A percentile compares a stretch with the other conserved stretches of the same genome.
Evolutionary conservation across 2,797 vertebrate genomes (phyloP).

Genomic region (Rhyacichthys aspro): DNA sequence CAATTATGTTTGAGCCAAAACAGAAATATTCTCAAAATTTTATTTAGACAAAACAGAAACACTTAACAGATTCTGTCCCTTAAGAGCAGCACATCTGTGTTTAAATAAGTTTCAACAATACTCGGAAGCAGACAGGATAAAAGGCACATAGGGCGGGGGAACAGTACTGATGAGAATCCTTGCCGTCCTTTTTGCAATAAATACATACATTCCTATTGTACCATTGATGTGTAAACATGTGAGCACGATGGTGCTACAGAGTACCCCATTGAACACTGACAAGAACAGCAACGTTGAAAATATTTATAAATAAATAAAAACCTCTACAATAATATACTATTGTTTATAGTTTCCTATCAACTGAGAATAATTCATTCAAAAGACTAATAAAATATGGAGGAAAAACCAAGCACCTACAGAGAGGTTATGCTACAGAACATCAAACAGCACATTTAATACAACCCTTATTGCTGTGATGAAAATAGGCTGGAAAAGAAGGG

Average conservation of each 20-base stretch:
- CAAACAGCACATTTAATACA: constrained; percentile 9
- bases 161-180: constrained; percentile 45
- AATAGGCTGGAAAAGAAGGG: constrained; percentile 1
- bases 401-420: constrained; percentile 23
- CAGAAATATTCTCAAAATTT: constrained; percentile 47
- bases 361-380: constrained; percentile 35
- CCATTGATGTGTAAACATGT: constrained; percentile 76
- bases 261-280: constrained; percentile 46
- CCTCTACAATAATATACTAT: constrained; percentile 33
- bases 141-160: constrained; percentile 64
- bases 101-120: constrained; percentile 52
- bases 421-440: constrained; percentile 24
- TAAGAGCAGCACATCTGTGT: constrained; percentile 48
- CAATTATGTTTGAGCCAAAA: constrained; percentile 6
- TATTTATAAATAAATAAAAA: constrained; percentile 78
- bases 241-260: constrained; percentile 35
- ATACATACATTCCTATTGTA: constrained; percentile 64
- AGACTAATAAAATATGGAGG: constrained; percentile 48
- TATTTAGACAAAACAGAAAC: constrained; percentile 50
- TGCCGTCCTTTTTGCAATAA: constrained; percentile 64
- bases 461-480: background rate
- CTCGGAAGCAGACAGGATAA: constrained; percentile 47
- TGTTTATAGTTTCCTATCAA: constrained; percentile 40
- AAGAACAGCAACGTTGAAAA: constrained; percentile 63
- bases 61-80: constrained; percentile 29